A percentile compares a stretch with the other conserved stretches of the same genome.
Conservation (phyloP, 2,113 vertebrate genomes). For the Zootoca vivipara region DNA sequence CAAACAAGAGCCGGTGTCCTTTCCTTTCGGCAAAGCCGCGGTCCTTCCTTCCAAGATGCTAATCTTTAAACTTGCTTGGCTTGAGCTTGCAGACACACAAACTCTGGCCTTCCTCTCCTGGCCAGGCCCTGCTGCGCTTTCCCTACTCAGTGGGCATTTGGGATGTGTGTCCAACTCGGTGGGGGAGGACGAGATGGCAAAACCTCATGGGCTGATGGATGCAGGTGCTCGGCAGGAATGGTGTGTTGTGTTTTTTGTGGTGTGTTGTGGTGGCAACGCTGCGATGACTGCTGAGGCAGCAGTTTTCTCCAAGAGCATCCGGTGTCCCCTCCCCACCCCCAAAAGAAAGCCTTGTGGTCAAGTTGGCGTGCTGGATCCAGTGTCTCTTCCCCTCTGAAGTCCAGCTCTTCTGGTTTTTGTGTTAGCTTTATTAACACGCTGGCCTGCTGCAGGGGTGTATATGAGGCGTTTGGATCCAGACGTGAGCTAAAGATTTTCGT, state of each 20-base stretch:
- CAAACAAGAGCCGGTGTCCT: neutral
- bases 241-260: constrained; percentile 51
- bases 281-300: constrained; percentile 35
- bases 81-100: neutral
- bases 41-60: constrained; percentile 38
- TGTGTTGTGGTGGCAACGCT: constrained; percentile 65
- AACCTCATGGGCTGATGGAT: constrained; percentile 49
- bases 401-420: neutral
- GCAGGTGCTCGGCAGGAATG: constrained; percentile 51
- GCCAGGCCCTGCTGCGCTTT: neutral
- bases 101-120: constrained; percentile 28
- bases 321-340: constrained; percentile 19
- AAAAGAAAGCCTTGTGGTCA: neutral
- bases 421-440: neutral
- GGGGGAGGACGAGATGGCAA: constrained; percentile 33
- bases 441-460: neutral
- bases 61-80: constrained; percentile 60
- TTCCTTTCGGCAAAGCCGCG: constrained; percentile 31
- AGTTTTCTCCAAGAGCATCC: constrained; percentile 27
- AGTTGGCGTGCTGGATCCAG: constrained; percentile 18
- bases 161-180: constrained; percentile 37
- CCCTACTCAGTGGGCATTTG: constrained; percentile 22
- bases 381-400: neutral
- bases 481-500: neutral
- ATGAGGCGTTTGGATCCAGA: neutral